Conservation (phyloP, 2,888 invertebrate species). For the Polyommatus iphigenia region DNA sequence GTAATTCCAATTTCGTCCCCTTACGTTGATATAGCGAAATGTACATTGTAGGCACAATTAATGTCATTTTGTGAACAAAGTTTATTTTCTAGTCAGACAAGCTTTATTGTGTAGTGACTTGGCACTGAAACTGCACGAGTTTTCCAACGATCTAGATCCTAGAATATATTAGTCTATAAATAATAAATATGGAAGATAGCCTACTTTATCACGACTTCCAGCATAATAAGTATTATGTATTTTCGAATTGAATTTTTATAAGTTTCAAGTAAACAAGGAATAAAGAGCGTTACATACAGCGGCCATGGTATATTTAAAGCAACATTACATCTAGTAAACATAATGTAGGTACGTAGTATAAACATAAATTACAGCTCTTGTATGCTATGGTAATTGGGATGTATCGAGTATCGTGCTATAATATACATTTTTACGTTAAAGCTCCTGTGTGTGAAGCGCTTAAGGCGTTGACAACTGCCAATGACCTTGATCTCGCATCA, state of each 20-base stretch:
- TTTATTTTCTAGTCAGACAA: background rate
- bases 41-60: too few relatives aligned
- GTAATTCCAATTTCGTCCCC: background rate
- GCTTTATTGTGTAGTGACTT: background rate
- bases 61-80: background rate
- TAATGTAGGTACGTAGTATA: too few relatives aligned
- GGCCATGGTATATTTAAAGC: too few relatives aligned
- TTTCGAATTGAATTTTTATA: background rate
- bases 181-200: constrained; percentile 14
- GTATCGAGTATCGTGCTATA: too few relatives aligned
- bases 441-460: too few relatives aligned
- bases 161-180: constrained; percentile 9
- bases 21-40: too few relatives aligned
- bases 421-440: too few relatives aligned
- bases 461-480: too few relatives aligned
- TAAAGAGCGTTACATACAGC: background rate
- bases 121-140: background rate
- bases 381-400: too few relatives aligned
- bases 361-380: too few relatives aligned
- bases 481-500: too few relatives aligned
- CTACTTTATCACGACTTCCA: background rate
- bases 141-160: constrained; percentile 1
- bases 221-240: constrained; percentile 6
- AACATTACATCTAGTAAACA: too few relatives aligned
- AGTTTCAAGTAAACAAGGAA: background rate